Percentiles rank a stretch among this genome's conserved stretches.
These are phyloP conservation scores for Drosophila kokeensis DNA, from an alignment of 2,888 invertebrate species.

Conservation along the genomic window DNA sequence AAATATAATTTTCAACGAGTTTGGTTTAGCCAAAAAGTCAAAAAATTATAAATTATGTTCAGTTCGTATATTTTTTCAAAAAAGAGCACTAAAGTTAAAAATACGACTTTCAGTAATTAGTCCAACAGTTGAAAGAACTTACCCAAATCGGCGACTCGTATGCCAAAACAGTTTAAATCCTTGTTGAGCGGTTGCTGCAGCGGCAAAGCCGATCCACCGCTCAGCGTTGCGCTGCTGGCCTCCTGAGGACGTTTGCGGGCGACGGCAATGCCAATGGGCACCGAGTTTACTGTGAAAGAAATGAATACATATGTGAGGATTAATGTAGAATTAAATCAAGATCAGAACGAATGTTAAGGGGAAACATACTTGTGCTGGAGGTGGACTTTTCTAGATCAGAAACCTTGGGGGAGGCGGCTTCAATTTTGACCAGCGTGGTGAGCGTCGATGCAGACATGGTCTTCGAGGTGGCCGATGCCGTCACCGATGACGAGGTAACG, in stretches of 20 bases:
- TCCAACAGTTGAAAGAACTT: slow-evolving; percentile 44
- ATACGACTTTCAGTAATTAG: not conserved
- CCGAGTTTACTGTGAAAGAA: slow-evolving; percentile 86
- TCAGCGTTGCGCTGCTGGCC: slow-evolving; percentile 69
- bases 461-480: slow-evolving; percentile 77
- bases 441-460: slow-evolving; percentile 83
- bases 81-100: not conserved
- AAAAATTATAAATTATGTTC: not conserved
- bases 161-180: slow-evolving; percentile 85
- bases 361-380: slow-evolving; percentile 69
- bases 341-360: not conserved
- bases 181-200: slow-evolving; percentile 83
- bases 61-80: not conserved
- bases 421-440: slow-evolving; percentile 84
- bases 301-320: slow-evolving; percentile 10
- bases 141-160: slow-evolving; percentile 85
- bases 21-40: not conserved
- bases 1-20: not conserved
- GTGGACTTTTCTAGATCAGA: slow-evolving; percentile 80
- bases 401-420: slow-evolving; percentile 84
- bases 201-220: slow-evolving; percentile 73
- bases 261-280: slow-evolving; percentile 94
- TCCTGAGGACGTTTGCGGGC: slow-evolving; percentile 89
- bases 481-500: slow-evolving; percentile 68
- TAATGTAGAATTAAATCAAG: not conserved